Percentiles rank a stretch among this genome's conserved stretches.
phyloP scores from a whole-genome alignment of 2,113 vertebrate species.

The Neodontobutis hainanensis region DNA sequence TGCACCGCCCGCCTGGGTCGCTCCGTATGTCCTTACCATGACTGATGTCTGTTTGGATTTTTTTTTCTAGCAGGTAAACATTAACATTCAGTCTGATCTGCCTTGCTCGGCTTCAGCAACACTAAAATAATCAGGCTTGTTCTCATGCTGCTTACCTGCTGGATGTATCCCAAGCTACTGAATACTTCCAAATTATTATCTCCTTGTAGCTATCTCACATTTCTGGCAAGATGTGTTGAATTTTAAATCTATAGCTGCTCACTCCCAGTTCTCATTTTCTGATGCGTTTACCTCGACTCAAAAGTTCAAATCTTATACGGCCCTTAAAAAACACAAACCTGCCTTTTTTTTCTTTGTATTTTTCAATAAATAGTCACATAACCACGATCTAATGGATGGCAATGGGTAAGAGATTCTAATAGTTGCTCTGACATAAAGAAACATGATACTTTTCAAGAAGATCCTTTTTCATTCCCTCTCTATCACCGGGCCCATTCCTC shows the following conservation, averaged over 20 bases:
- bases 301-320: neutral
- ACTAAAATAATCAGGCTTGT: neutral
- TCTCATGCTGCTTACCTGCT: no score
- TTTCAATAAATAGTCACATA: neutral
- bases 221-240: no score
- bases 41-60: slow-evolving; percentile 63
- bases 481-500: neutral
- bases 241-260: neutral
- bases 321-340: neutral
- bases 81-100: slow-evolving; percentile 53
- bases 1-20: slow-evolving; percentile 43
- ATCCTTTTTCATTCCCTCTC: neutral
- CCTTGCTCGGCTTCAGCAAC: slow-evolving; percentile 18
- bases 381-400: neutral
- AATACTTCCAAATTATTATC: no score
- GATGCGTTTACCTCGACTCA: no score
- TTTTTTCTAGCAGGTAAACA: slow-evolving; percentile 57
- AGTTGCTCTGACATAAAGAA: neutral
- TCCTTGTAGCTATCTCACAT: no score
- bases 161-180: no score
- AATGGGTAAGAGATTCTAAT: neutral
- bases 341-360: no score
- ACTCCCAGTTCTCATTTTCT: no score
- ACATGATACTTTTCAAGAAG: neutral
- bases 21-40: slow-evolving; percentile 58